Conservation (phyloP, 2,888 invertebrate genomes). For the Dolichomitus sp. region DNA sequence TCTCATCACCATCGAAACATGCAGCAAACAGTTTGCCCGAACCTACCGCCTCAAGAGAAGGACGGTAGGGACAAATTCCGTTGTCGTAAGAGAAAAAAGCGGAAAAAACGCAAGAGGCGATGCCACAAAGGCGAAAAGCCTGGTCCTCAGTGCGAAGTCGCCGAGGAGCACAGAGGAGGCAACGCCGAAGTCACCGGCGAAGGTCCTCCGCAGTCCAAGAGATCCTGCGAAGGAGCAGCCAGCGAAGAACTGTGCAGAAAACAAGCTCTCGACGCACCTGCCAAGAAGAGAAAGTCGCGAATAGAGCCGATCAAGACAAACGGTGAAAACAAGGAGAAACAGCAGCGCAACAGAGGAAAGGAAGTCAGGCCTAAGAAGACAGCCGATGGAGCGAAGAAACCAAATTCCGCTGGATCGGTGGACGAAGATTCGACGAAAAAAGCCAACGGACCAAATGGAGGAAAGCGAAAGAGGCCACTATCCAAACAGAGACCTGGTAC, state of each 20-base stretch:
- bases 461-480: constrained; percentile 75
- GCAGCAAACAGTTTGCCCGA: constrained; percentile 83
- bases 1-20: constrained; percentile 71
- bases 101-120: constrained; percentile 86
- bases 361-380: constrained; percentile 65
- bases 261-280: constrained; percentile 77
- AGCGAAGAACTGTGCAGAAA: constrained; percentile 80
- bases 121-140: constrained; percentile 80
- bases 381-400: constrained; percentile 44
- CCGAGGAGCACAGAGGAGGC: constrained; percentile 38
- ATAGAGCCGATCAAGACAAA: constrained; percentile 80
- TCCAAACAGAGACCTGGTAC: constrained; percentile 60
- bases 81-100: constrained; percentile 87
- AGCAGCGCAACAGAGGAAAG: constrained; percentile 66
- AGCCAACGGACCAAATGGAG: constrained; percentile 69
- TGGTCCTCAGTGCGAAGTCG: constrained; percentile 75
- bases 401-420: constrained; percentile 38
- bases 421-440: constrained; percentile 69
- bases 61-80: constrained; percentile 85
- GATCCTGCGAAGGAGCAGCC: constrained; percentile 80
- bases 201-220: constrained; percentile 75
- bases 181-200: constrained; percentile 57
- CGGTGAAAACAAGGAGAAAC: constrained; percentile 35
- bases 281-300: constrained; percentile 85
- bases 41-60: constrained; percentile 77